A percentile compares a stretch with the other conserved stretches of the same genome.
phyloP scores from a whole-genome alignment of 2,113 vertebrate genomes.

The Panthera leo region DNA sequence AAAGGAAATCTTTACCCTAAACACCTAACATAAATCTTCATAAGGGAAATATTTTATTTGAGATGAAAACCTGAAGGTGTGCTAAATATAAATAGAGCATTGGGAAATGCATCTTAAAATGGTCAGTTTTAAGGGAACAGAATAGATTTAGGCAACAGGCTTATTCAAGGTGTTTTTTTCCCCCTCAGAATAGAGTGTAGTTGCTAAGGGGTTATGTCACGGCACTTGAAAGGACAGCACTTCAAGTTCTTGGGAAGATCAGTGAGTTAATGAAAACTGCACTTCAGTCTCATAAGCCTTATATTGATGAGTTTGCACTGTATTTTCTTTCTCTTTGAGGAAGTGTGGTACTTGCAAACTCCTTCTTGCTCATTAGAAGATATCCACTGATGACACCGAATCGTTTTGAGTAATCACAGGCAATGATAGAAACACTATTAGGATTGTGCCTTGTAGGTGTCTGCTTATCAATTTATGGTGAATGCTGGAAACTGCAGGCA shows the following conservation, averaged over 20 bases:
- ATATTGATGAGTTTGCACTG: not conserved
- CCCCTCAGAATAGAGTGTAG: not conserved
- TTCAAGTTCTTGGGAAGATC: not conserved
- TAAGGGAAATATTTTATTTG: not conserved
- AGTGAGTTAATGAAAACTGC: not conserved
- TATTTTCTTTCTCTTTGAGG: not conserved
- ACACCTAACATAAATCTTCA: not conserved
- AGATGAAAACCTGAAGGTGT: not conserved
- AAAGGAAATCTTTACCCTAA: not conserved
- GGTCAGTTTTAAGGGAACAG: not conserved
- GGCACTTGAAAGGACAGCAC: not conserved
- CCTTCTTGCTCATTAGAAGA: not conserved
- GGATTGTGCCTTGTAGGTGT: not conserved
- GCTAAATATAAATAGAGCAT: slow-evolving; percentile 7
- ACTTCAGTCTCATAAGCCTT: not conserved
- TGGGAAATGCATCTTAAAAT: not conserved
- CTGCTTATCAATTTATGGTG: not conserved
- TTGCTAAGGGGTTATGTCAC: not conserved
- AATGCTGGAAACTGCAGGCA: not conserved
- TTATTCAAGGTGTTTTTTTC: not conserved
- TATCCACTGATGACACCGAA: not conserved
- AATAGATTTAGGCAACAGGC: not conserved
- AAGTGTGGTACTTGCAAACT: not conserved
- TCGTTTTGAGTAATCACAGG: not conserved
- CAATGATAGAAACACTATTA: not conserved